Evolutionary conservation across 2,113 vertebrate genomes (phyloP), one percentile per base, ranked within the genome.

Genomic region (Myotis lucifugus): DNA sequence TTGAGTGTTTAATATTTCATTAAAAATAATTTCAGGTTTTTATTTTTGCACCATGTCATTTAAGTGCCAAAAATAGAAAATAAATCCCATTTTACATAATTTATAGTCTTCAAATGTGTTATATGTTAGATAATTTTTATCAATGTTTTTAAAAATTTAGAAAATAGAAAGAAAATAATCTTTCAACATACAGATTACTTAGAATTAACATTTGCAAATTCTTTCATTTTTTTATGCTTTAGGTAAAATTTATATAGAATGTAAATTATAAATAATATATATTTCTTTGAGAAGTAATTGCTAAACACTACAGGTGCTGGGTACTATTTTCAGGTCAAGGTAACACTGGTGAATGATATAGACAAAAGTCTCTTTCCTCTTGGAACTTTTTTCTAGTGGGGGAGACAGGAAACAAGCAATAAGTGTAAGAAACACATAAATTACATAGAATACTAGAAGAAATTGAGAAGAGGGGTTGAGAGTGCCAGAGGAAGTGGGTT

Each of bases 1-100:
- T 46, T 90, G 18, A 42, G 21, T 72, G 5, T 64, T 56, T 79
- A 85, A 73, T 74, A 90, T 52, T 81, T 87, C 4, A 79, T 72
- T 88, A 82, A 88, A 95, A 76, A 88, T 85, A 81, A 52, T 66
- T 72, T 92, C 6, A 76, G 25, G 5, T 25, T 66, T 95, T 94
- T 66, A 64, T 42, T 92, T 91, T 94, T 94, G 2, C 54, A 61
- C 5, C 40, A 69, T 32, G 3, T 92, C 61, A 64, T 79, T 90
- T 90, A 92, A 86, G 29, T 19, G 8, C 6, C 14, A 61, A 69
- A 1, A 76, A 66, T 34, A 67, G 32, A 92, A 92, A 64, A 90
- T 78, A 5, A 87, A 19, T 52, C 10, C 3, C 5, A 73, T 73
- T 85, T 42, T 79, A 66, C 5, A 14, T 74, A 89, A 73, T 84